Evolutionary conservation across 2,888 invertebrate genomes (phyloP).

Genomic region (Orchesellides sinensis): DNA sequence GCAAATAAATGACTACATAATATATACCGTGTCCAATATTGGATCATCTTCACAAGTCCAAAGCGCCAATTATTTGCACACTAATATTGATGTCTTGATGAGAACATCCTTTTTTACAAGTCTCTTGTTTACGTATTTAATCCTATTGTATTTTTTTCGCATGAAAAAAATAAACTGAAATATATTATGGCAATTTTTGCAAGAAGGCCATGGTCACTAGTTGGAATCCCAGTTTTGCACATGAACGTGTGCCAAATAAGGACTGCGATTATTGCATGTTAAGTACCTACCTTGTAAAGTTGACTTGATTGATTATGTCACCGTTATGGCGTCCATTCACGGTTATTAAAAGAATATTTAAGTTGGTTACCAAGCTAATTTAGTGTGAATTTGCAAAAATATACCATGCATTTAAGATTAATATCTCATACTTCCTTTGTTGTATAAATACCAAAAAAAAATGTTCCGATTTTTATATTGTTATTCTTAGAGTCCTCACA

Average conservation of each 20-base stretch:
- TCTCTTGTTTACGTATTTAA: background rate
- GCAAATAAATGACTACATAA: background rate
- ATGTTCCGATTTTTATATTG: background rate
- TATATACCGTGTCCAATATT: constrained; percentile 16
- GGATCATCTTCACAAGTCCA: constrained; percentile 39
- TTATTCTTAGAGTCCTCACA: constrained; percentile 35
- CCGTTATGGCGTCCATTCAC: background rate
- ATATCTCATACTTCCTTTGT: no score
- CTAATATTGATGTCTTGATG: no score
- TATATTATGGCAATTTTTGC: constrained; percentile 7
- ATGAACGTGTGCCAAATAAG: background rate
- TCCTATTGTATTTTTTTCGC: background rate
- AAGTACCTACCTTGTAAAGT: no score
- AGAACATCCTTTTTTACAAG: background rate
- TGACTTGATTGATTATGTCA: background rate
- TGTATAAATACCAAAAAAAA: no score
- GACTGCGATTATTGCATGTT: no score
- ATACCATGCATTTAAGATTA: no score
- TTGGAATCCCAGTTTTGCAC: no score
- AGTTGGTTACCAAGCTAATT: background rate
- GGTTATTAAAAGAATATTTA: background rate
- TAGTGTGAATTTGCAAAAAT: no score
- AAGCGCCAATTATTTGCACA: constrained; percentile 36
- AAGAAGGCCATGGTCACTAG: constrained; percentile 66
- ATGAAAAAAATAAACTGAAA: constrained; percentile 8